Evolutionary conservation across 1,140 invertebrate species (phyloP), one percentile per base, ranked within the genome.

Genomic region (Nephila pilipes): DNA sequence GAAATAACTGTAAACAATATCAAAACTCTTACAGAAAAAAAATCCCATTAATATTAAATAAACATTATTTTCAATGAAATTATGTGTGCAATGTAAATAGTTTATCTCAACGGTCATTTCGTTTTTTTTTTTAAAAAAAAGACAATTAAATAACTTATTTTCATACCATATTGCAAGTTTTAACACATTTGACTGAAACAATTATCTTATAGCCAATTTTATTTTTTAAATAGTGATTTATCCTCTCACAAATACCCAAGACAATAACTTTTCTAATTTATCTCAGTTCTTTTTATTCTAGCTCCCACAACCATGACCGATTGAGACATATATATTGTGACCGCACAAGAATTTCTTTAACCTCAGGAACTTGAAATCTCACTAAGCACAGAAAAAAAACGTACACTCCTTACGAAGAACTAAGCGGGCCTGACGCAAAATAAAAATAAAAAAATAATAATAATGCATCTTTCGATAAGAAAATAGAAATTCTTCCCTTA

Each of bases 401-500:
- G 14, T 32, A 14, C 3, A 32, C 46, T 46, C 6, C 46, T 46
- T 46, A 46, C 46, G 22, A 22, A 60, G 58, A 60, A 14, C 58
- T 18, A 1, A 60, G 22, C 16, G 58, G 22, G n/a, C n/a, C n/a
- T n/a, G n/a, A 60, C 0, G 58, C 16, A 60, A 60, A 60, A 60
- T 60, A 60, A 60, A 60, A 10, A 58, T 18, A 58, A n/a, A 20
- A 3, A 36, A 36, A 32, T 18, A 75, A 75, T 36, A 75, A 75
- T 75, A 75, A 75, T 75, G 69, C 18, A 75, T 75, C 65, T 75
- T n/a, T 75, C 65, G 29, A 87, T 87, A 87, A 87, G 80, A 87
- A 87, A 87, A 87, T 87, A 60, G 85, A 87, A 87, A 87, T 54
- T 38, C 85, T 54, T 58, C 29, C 57, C 80, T 83, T 87, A 87